Conservation (phyloP, 2,888 invertebrate species). For the Erebia palarica region DNA sequence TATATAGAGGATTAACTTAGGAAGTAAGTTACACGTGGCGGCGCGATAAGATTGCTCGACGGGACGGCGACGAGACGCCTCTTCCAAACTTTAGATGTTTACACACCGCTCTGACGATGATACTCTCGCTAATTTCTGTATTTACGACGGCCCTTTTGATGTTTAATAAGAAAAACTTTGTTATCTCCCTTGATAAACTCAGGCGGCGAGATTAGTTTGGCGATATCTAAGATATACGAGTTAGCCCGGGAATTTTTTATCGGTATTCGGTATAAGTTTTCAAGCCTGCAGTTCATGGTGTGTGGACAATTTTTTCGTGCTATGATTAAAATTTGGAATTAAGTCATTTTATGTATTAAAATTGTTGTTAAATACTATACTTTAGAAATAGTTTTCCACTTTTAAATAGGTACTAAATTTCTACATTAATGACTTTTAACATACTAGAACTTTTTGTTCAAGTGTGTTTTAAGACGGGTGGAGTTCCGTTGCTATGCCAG, state of each 20-base stretch:
- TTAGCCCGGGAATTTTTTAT: not conserved
- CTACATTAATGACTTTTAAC: too few species aligned
- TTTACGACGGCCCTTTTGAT: conserved; percentile 70
- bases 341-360: not conserved
- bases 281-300: not conserved
- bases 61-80: conserved; percentile 53
- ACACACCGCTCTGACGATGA: conserved; percentile 63
- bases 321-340: not conserved
- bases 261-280: not conserved
- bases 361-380: too few species aligned
- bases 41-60: conserved; percentile 44
- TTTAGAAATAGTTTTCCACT: not conserved
- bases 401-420: too few species aligned
- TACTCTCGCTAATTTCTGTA: conserved; percentile 72
- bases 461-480: not conserved
- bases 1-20: conserved; percentile 47
- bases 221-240: conserved; percentile 30
- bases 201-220: conserved; percentile 54
- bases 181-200: conserved; percentile 60
- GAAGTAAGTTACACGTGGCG: conserved; percentile 46
- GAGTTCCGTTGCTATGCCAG: too few species aligned
- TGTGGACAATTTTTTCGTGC: not conserved
- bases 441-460: not conserved
- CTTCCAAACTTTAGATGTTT: conserved; percentile 72
- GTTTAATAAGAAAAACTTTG: conserved; percentile 70